A percentile compares a stretch with the other conserved stretches of the same genome.
These are phyloP conservation scores for Onychostruthus taczanowskii DNA, from an alignment of 2,113 vertebrate species.

Conservation along the genomic window DNA sequence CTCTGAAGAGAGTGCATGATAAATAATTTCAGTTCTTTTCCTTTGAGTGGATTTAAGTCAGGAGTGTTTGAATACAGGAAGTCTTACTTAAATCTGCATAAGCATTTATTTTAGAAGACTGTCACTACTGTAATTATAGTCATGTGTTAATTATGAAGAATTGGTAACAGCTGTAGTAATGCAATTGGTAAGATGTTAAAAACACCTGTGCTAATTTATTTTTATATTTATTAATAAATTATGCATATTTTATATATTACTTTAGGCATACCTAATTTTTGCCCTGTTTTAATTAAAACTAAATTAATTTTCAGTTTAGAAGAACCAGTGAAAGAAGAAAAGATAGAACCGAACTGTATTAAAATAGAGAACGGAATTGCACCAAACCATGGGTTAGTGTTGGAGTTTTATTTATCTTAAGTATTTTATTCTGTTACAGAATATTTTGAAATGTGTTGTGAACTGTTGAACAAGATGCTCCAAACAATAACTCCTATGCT, in stretches of 20 bases:
- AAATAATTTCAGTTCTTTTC: neutral
- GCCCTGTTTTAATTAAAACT: neutral
- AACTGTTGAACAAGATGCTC: neutral
- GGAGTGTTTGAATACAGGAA: neutral
- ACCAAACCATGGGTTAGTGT: constrained; percentile 85
- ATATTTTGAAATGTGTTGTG: neutral
- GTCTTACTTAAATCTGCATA: neutral
- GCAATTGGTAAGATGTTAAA: neutral
- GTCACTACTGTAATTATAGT: neutral
- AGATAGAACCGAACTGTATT: constrained; percentile 73
- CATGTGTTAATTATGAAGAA: neutral
- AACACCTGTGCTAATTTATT: neutral
- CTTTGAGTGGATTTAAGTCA: neutral
- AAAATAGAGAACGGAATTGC: constrained; percentile 87
- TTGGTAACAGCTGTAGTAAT: neutral
- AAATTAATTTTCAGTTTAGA: constrained; percentile 59
- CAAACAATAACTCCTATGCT: neutral
- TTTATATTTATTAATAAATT: neutral
- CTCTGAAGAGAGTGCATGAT: neutral
- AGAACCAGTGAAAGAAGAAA: constrained; percentile 72
- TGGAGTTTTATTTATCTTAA: neutral
- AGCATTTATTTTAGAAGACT: neutral
- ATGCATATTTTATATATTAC: neutral
- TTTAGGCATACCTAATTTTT: neutral
- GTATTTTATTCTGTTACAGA: neutral